Evolutionary conservation across 2,797 vertebrate genomes (phyloP).

Genomic region (Cyclopterus lumpus): DNA sequence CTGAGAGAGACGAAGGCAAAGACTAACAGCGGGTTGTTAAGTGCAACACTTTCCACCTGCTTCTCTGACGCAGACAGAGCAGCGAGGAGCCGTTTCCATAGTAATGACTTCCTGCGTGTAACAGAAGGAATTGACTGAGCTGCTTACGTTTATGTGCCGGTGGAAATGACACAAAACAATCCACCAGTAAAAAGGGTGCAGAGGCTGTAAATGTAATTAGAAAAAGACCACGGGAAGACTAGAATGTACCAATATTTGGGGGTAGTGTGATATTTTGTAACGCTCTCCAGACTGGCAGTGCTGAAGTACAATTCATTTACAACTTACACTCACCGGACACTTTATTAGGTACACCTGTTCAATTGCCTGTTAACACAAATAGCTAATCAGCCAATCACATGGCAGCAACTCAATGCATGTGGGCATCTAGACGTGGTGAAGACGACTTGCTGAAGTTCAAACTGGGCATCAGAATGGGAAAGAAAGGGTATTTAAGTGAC

Average conservation of each 20-base stretch:
- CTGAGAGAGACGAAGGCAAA: slow-evolving; percentile 15
- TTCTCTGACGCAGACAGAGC: slow-evolving; percentile 15
- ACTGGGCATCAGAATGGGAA: too few species aligned
- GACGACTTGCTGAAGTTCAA: too few species aligned
- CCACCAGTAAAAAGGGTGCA: background rate
- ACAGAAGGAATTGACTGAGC: slow-evolving; percentile 18
- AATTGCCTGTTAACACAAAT: too few species aligned
- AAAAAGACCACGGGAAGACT: background rate
- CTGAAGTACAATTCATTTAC: background rate
- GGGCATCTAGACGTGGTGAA: too few species aligned
- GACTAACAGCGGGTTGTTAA: slow-evolving; percentile 22
- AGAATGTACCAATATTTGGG: background rate
- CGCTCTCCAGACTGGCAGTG: background rate
- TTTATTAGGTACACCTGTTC: too few species aligned
- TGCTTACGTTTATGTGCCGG: slow-evolving; percentile 2
- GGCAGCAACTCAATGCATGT: too few species aligned
- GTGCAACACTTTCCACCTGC: slow-evolving; percentile 18
- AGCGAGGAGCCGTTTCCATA: slow-evolving; percentile 60
- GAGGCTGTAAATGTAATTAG: too few species aligned
- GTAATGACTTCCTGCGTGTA: slow-evolving; percentile 44
- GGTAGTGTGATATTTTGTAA: background rate
- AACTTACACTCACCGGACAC: too few species aligned
- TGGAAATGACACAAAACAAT: slow-evolving; percentile 10
- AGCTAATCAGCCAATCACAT: too few species aligned
- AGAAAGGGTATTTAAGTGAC: too few species aligned